Percentiles rank a stretch among this genome's conserved stretches.
These are phyloP conservation scores for Nesidiocoris tenuis DNA, from an alignment of 2,888 invertebrate species.

Conservation along the genomic window DNA sequence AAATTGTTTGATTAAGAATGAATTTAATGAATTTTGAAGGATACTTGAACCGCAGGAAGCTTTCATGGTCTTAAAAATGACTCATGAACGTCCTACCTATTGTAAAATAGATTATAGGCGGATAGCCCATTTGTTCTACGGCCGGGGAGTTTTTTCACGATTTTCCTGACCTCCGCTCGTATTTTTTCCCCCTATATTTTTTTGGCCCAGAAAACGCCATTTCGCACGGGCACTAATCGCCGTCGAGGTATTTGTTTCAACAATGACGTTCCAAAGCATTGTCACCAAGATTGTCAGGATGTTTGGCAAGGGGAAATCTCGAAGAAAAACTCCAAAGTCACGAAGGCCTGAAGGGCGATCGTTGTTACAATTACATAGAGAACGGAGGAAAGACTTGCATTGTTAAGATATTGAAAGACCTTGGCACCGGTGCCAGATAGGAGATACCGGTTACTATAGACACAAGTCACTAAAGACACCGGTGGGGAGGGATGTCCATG, in stretches of 20 bases:
- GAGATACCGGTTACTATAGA: not conserved
- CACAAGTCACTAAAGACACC: too few relatives aligned
- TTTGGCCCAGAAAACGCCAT: not conserved
- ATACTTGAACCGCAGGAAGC: too few relatives aligned
- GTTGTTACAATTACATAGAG: not conserved
- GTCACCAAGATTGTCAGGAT: not conserved
- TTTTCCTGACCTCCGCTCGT: too few relatives aligned
- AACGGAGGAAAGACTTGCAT: not conserved
- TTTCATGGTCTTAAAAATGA: too few relatives aligned
- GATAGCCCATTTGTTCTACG: too few relatives aligned
- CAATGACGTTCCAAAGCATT: not conserved
- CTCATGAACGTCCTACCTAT: too few relatives aligned
- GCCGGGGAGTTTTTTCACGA: too few relatives aligned
- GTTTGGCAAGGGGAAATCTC: not conserved
- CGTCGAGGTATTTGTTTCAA: not conserved
- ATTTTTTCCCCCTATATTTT: not conserved
- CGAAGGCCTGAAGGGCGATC: not conserved
- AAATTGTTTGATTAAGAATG: too few relatives aligned
- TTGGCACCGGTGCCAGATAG: not conserved
- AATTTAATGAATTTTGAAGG: too few relatives aligned
- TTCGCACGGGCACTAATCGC: not conserved
- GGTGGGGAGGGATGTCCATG: not conserved
- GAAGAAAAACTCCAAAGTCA: not conserved
- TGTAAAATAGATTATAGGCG: too few relatives aligned
- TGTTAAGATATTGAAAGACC: not conserved